Evolutionary conservation across 2,797 vertebrate genomes (phyloP), one percentile per base, ranked within the genome.

Genomic region (Loris lydekkerianus): DNA sequence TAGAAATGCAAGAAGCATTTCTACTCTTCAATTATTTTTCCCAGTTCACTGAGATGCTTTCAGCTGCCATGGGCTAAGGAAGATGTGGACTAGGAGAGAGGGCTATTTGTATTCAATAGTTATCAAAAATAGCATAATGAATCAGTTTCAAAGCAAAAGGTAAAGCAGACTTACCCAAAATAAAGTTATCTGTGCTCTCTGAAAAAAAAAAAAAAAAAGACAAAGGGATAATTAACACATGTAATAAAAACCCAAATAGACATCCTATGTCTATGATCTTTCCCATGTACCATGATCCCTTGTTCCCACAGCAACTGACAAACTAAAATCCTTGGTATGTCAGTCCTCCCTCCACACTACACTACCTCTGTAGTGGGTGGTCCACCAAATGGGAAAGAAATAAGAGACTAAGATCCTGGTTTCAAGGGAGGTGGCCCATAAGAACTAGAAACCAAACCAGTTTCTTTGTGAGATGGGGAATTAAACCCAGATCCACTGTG

Each of bases 171-270:
- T 98, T 99, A 99, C 99, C 98, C 97, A 98, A 98, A 84, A 98
- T 98, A 96, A 98, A 98, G 97, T 98, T 98, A 95, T 99, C 99
- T 0, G 98, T 98, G 98, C 98, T 98, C 95, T 99, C 99, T 99
- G 98, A 17, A 96, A 96, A 91, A 98, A 95, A 93, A 96, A 34
- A 34, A 34, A 91, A 98, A 95, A 94, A 96, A 89, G 96, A 98
- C 73, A 98, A 97, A 98, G 89, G 98, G 78, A 97, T 75, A 97
- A 97, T 97, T 94, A 98, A 78, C 63, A 97, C 27, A 77, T 58
- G 96, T 91, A 98, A 86, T 61, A 91, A 67, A 94, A 77, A 43
- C 53, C n/a, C 31, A n/a, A 86, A 76, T 0, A 69, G 31, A 25
- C 2, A 37, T 15, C 0, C 49, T 37, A 0, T 10, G 0, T 37